Conservation (phyloP, 2,113 vertebrate genomes). For the Xiphias gladius region DNA sequence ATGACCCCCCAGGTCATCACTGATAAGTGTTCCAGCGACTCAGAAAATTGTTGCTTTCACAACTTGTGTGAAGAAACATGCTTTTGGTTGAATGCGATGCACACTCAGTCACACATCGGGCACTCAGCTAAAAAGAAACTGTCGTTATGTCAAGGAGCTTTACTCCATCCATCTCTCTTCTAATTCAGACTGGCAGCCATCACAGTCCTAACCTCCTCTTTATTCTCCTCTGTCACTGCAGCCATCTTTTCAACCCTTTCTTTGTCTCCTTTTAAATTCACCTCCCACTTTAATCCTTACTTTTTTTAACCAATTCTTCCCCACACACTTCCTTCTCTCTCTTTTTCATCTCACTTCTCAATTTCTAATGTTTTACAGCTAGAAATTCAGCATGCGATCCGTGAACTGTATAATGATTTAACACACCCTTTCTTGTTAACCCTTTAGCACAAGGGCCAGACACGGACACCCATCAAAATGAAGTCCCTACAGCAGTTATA, state of each 20-base stretch:
- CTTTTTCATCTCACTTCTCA: neutral
- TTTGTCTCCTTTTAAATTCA: neutral
- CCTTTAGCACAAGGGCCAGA: conserved; percentile 14
- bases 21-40: neutral
- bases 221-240: neutral
- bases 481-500: conserved; percentile 35
- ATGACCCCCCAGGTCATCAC: conserved; percentile 16
- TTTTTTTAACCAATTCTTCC: neutral
- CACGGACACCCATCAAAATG: conserved; percentile 33
- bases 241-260: neutral
- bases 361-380: conserved; percentile 7
- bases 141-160: neutral
- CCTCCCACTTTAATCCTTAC: neutral
- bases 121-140: neutral
- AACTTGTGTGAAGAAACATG: conserved; percentile 25
- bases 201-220: neutral
- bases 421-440: conserved; percentile 16
- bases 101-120: neutral
- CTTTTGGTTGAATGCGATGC: neutral
- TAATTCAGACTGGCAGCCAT: conserved; percentile 33
- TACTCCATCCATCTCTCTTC: neutral
- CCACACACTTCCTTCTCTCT: neutral
- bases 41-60: conserved; percentile 33
- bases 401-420: neutral
- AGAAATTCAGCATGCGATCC: neutral